Evolutionary conservation across 1,140 invertebrate genomes (phyloP).

Genomic region (Elymnias hypermnestra): DNA sequence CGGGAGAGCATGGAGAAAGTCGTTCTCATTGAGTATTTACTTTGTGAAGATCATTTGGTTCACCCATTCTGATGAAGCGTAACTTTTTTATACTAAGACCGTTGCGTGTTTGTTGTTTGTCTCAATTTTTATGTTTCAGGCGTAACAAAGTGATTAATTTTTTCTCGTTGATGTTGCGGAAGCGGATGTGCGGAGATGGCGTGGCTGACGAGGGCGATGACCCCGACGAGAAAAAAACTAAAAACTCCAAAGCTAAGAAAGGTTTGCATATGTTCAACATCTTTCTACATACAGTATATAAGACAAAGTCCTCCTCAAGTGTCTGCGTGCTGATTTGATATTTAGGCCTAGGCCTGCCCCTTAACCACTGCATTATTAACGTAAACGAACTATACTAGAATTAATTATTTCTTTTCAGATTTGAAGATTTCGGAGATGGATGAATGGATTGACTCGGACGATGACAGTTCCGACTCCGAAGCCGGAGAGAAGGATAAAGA

Average conservation of each 20-base stretch:
- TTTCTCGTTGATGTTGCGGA: slow-evolving; percentile 94
- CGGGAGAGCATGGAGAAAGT: no score
- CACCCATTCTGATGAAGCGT: no score
- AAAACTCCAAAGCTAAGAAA: slow-evolving; percentile 73
- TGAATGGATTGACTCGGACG: slow-evolving; percentile 93
- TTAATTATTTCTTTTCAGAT: slow-evolving; percentile 57
- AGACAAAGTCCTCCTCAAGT: no score
- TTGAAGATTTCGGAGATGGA: slow-evolving; percentile 96
- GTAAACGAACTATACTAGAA: no score
- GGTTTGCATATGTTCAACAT: slow-evolving; percentile 22
- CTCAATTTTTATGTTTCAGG: no score
- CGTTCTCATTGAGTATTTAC: no score
- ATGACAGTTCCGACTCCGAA: slow-evolving; percentile 82
- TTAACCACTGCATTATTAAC: no score
- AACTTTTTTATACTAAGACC: no score
- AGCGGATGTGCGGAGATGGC: slow-evolving; percentile 90
- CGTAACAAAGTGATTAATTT: slow-evolving; percentile 96
- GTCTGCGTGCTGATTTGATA: no score
- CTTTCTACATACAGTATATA: not conserved
- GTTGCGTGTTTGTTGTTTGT: no score
- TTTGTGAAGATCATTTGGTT: no score
- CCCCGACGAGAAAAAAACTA: slow-evolving; percentile 80
- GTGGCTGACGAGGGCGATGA: slow-evolving; percentile 86
- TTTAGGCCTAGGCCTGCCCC: no score
- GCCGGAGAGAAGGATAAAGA: slow-evolving; percentile 78